Base-by-base conservation (phyloP, 1,140 invertebrate genomes). In the Delia radicum region DNA sequence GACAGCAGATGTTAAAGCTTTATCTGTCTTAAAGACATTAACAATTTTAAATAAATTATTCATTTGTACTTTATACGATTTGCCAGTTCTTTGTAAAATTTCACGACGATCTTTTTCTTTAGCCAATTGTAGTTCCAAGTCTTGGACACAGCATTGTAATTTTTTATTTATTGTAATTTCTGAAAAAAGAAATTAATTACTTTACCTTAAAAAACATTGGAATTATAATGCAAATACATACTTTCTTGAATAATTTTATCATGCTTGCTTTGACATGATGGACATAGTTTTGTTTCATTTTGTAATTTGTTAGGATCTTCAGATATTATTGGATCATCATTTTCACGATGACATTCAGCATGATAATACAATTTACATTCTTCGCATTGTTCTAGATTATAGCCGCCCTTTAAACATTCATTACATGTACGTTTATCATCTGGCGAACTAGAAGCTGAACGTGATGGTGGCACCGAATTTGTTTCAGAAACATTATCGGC, bases 361-460 rank as follows among this genome's bases (percentile, higher is more conserved):
- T 78, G 77, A 61, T 76, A 78, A 27, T 72, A 69, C 18, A 42
- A 48, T 69, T 76, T 74, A 24, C 77, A 78, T 74, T 76, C 72
- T 21, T 63, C 29, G 48, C 77, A 78, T 42, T 72, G 28, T 15
- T 74, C 74, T 24, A 78, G 18, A 31, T 26, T 73, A 46, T 29
- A 31, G 6, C 72, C 75, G 27, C 37, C 31, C 27, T 77, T 78
- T 6, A 76, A 21, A 28, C 77, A 78, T 69, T 76, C 77, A 73
- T 76, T 76, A 55, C 77, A 78, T 15, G 55, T 26, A 33, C 73
- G 69, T 75, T 78, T 78, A 27, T 78, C 75, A 75, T 78, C 75
- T 29, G 75, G 77, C 6, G 77, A 76, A 48, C 75, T 76, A 3
- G 75, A 76, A 24, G 37, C 61, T 3, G 77, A 78, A 37, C 77